A percentile compares a stretch with the other conserved stretches of the same genome.
phyloP scores from a whole-genome alignment of 2,113 vertebrate genomes.

The Austrofundulus limnaeus region DNA sequence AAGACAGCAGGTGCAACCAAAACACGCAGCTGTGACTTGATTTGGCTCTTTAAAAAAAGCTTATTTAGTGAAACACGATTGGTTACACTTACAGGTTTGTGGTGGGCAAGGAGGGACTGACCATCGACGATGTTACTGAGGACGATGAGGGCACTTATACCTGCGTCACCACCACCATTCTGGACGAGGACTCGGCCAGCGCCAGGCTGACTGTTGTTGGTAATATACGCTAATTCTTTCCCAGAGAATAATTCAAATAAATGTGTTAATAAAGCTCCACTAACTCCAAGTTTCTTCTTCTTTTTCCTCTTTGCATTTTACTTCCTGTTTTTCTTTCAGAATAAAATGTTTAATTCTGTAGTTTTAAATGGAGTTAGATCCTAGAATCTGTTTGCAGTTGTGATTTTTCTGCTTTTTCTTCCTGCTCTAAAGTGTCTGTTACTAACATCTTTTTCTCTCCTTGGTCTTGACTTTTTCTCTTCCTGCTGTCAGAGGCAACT shows the following conservation, averaged over 20 bases:
- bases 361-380: neutral
- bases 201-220: conserved; percentile 92
- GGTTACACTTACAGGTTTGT: conserved; percentile 79
- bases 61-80: neutral
- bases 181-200: conserved; percentile 92
- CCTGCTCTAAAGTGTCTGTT: conserved; percentile 25
- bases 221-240: conserved; percentile 59
- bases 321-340: neutral
- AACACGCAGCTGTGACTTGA: neutral
- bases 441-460: conserved; percentile 65
- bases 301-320: neutral
- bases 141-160: conserved; percentile 89
- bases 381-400: neutral
- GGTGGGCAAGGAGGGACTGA: conserved; percentile 84
- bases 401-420: conserved; percentile 30
- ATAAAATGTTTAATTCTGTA: neutral
- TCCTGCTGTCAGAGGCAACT: conserved; percentile 90
- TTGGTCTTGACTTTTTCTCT: conserved; percentile 80
- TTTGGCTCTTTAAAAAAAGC: neutral
- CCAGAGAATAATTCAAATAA: neutral
- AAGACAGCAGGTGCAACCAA: conserved; percentile 82
- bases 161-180: conserved; percentile 90
- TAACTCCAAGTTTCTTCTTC: neutral
- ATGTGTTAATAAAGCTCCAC: neutral
- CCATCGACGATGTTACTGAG: conserved; percentile 84